Evolutionary conservation across 2,888 invertebrate species (phyloP), one percentile per base, ranked within the genome.

Genomic region (Epistrophe eligans): DNA sequence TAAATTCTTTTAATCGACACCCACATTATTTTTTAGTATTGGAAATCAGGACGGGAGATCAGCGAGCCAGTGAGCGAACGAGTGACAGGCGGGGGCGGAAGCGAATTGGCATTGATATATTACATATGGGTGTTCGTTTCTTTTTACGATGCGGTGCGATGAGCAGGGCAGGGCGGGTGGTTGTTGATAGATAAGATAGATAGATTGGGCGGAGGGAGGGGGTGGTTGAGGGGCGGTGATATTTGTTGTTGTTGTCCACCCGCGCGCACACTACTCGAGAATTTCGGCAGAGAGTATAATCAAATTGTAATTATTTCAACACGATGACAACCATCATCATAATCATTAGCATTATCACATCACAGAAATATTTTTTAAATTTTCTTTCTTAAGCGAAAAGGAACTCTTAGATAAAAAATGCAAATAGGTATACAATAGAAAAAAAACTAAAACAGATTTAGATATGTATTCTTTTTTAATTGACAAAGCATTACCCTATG

Each of bases 251-350:
- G 28, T 55, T 55, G 32, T 50, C 70, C 60, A 43, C 70, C 70
- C 77, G 57, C 57, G 57, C 28, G 57, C 57, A 57, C 17, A 38
- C 24, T 35, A 55, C 74, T 43, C 32, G 19, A 50, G 4, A 32
- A 15, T 52, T 60, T 52, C 15, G 43, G 35, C 24, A n/a, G 35
- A n/a, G 35, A 60, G 43, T 60, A 40, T 38, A 71, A 70, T 71
- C 60, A 60, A 71, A 70, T 60, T 60, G 50, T 60, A 71, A 62
- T 77, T 60, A 48, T 62, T 57, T 72, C 19, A 58, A 58, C 32
- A 32, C 57, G 57, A 57, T 57, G 57, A 32, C 35, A 55, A 15
- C 19, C 50, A 50, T 50, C 48, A 17, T 17, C 17, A 17, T 10
- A 3, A 48, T 48, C 35, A 58, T 58, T 58, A 10, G n/a, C 35